A percentile compares a stretch with the other conserved stretches of the same genome.
Evolutionary conservation across 2,888 invertebrate genomes (phyloP).

Genomic region (Eumacrocentrus americanus): DNA sequence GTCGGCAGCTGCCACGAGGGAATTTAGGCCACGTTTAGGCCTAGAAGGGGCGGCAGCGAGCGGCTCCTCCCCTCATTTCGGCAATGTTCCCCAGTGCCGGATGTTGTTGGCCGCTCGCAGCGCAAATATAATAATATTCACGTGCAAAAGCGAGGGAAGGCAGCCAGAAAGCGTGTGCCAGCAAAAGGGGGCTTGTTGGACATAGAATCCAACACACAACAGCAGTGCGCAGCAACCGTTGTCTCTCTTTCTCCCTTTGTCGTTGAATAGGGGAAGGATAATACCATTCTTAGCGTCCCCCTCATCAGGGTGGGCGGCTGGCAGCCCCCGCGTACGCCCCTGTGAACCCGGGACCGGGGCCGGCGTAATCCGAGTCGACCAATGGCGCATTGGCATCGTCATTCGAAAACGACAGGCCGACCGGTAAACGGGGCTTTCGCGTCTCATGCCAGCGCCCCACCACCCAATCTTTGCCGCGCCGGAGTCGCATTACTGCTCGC

Average conservation of each 20-base stretch:
- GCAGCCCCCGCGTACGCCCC: slow-evolving; percentile 53
- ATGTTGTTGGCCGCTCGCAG: slow-evolving; percentile 10
- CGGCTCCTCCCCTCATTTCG: slow-evolving; percentile 43
- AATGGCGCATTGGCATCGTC: slow-evolving; percentile 33
- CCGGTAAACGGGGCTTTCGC: slow-evolving; percentile 31
- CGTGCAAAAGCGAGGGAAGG: too few relatives aligned
- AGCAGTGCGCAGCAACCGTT: too few relatives aligned
- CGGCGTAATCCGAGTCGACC: slow-evolving; percentile 26
- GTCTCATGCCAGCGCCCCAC: slow-evolving; percentile 36
- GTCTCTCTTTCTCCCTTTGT: background rate
- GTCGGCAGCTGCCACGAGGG: slow-evolving; percentile 9
- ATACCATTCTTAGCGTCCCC: slow-evolving; percentile 15
- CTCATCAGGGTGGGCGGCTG: slow-evolving; percentile 52
- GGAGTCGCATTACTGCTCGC: too few relatives aligned
- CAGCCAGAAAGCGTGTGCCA: too few relatives aligned
- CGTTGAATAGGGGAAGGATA: slow-evolving; percentile 27
- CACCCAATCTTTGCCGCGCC: slow-evolving; percentile 11
- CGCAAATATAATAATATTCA: background rate
- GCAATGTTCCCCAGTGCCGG: too few relatives aligned
- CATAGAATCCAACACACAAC: background rate
- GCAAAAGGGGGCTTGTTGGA: too few relatives aligned
- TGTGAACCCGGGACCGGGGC: slow-evolving; percentile 44
- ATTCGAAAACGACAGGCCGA: background rate
- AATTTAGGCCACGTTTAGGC: background rate
- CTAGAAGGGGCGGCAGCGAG: slow-evolving; percentile 41